Conservation (phyloP, 2,888 invertebrate species). For the Tillus elongatus region DNA sequence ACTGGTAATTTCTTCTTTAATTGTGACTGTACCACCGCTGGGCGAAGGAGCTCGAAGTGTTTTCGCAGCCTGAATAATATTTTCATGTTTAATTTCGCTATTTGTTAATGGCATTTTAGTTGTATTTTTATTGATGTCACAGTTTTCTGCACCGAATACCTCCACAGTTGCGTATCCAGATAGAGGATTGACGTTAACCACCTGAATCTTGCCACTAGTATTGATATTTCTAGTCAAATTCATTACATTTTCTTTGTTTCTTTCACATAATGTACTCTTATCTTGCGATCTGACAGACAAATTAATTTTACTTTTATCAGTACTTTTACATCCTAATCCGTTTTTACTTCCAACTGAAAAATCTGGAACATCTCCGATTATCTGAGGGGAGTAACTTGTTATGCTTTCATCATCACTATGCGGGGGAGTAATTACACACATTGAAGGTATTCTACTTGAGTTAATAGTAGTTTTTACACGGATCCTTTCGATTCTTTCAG, state of each 20-base stretch:
- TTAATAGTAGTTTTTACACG: conserved; percentile 79
- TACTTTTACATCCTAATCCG: conserved; percentile 9
- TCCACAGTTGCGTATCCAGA: conserved; percentile 40
- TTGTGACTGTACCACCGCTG: conserved; percentile 35
- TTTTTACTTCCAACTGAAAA: not conserved
- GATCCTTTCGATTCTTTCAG: conserved; percentile 77
- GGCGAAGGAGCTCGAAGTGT: conserved; percentile 35
- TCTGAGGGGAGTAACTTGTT: conserved; percentile 28
- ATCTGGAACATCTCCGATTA: not conserved
- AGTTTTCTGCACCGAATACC: conserved; percentile 26
- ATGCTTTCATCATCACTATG: conserved; percentile 79
- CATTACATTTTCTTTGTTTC: conserved; percentile 15
- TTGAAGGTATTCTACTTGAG: conserved; percentile 80
- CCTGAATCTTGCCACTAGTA: conserved; percentile 27
- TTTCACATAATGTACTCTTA: conserved; percentile 8
- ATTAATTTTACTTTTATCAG: conserved; percentile 14
- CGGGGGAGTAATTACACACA: conserved; percentile 84
- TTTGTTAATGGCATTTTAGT: too few species aligned
- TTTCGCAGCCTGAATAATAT: conserved; percentile 18
- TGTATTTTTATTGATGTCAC: conserved; percentile 17
- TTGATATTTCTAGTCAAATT: conserved; percentile 18
- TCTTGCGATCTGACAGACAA: conserved; percentile 11
- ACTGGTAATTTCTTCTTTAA: conserved; percentile 23
- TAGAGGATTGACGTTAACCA: conserved; percentile 36
- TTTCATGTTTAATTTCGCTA: too few species aligned